These are phyloP conservation scores for Cygnus olor DNA, from an alignment of 2,797 vertebrate species.

Conservation along the genomic window DNA sequence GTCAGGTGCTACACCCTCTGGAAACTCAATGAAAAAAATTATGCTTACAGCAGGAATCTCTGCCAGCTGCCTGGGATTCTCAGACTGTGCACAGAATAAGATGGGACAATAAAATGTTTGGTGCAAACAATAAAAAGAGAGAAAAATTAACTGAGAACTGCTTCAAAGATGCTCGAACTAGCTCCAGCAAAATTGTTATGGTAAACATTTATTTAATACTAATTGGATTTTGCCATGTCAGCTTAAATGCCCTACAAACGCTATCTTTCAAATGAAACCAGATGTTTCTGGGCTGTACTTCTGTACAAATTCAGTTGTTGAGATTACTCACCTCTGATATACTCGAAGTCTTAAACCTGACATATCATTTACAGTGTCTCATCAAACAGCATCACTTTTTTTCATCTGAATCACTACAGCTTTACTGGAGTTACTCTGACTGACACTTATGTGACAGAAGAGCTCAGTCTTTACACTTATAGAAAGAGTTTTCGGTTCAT, in stretches of 20 bases:
- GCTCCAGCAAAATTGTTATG: background rate
- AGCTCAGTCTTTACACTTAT: background rate
- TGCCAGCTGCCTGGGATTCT: slow-evolving; percentile 15
- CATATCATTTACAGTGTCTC: background rate
- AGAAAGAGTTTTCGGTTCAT: background rate
- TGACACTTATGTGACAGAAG: background rate
- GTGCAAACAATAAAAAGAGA: background rate
- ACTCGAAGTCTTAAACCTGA: background rate
- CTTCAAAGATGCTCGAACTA: background rate
- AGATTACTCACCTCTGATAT: background rate
- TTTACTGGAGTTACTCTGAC: background rate
- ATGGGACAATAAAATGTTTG: background rate
- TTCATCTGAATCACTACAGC: background rate
- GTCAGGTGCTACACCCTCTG: background rate
- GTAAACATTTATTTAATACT: background rate
- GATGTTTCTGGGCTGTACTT: background rate
- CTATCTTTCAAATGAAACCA: slow-evolving; percentile 14
- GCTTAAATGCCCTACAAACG: background rate
- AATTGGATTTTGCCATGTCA: slow-evolving; percentile 22
- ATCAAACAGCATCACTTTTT: background rate
- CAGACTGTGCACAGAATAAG: background rate
- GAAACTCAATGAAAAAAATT: background rate
- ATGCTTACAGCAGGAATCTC: slow-evolving; percentile 9
- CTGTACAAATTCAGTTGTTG: background rate
- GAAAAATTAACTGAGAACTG: background rate